A percentile compares a stretch with the other conserved stretches of the same genome.
Evolutionary conservation across 2,113 vertebrate genomes (phyloP).

Genomic region (Actenoides hombroni): DNA sequence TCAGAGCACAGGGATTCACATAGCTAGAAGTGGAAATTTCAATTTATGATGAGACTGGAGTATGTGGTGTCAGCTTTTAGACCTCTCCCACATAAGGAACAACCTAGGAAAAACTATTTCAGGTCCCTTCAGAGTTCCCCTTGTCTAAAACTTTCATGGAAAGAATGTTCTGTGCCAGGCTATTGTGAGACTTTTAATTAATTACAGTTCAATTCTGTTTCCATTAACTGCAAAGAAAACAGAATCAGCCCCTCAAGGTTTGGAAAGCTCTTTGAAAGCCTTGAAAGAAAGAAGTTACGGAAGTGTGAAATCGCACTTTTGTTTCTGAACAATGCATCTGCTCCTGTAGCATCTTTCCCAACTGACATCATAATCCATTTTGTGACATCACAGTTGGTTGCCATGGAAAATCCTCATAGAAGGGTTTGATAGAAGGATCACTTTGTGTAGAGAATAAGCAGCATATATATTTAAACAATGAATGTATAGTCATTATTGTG

Average conservation of each 20-base stretch:
- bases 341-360: neutral
- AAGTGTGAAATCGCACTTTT: neutral
- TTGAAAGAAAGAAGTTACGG: neutral
- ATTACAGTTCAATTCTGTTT: constrained; percentile 18
- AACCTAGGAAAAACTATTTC: neutral
- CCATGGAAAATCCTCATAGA: neutral
- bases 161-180: neutral
- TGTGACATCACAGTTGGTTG: constrained; percentile 21
- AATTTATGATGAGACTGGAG: neutral
- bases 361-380: constrained; percentile 21
- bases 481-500: neutral
- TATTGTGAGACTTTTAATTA: neutral
- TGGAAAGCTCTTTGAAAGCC: neutral
- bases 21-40: neutral
- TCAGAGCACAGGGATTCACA: neutral
- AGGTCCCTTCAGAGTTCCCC: neutral
- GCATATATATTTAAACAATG: neutral
- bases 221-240: neutral
- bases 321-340: neutral
- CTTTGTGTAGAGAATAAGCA: neutral
- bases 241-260: neutral
- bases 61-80: neutral
- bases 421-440: neutral
- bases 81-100: neutral
- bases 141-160: neutral